phyloP scores from a whole-genome alignment of 2,888 invertebrate genomes.

The Aphodius granarius region DNA sequence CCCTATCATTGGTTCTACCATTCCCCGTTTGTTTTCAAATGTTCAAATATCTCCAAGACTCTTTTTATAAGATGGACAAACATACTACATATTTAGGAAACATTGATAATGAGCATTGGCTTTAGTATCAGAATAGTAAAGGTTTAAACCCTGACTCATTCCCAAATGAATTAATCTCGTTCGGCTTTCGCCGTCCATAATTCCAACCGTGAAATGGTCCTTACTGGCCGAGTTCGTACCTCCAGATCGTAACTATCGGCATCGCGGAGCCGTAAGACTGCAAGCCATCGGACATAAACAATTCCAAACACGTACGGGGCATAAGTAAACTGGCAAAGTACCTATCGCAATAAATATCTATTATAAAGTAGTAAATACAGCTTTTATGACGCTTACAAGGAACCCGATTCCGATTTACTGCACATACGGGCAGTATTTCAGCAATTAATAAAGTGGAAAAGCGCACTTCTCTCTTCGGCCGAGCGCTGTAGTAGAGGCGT shows the following conservation, averaged over 20 bases:
- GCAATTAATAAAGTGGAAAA: conserved; percentile 43
- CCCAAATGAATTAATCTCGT: background rate
- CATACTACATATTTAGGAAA: too few species aligned
- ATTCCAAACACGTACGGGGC: conserved; percentile 35
- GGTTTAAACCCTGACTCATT: background rate
- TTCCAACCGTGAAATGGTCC: background rate
- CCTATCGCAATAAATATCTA: conserved; percentile 49
- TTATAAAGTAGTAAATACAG: conserved; percentile 51
- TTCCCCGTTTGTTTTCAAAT: too few species aligned
- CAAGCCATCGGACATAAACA: conserved; percentile 25
- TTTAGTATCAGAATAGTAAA: background rate
- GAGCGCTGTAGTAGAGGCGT: conserved; percentile 7
- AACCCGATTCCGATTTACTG: conserved; percentile 50
- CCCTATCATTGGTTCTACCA: too few species aligned
- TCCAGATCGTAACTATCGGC: background rate
- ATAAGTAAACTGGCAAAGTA: conserved; percentile 36
- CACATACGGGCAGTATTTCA: conserved; percentile 40
- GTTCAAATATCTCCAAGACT: too few species aligned
- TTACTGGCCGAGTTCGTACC: background rate
- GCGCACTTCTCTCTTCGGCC: background rate
- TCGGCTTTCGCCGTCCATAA: background rate
- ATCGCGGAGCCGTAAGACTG: background rate
- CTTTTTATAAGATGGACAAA: too few species aligned
- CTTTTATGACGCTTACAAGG: conserved; percentile 50
- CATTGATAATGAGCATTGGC: too few species aligned